phyloP scores from a whole-genome alignment of 2,113 vertebrate genomes.

The Toxotes jaculatrix region DNA sequence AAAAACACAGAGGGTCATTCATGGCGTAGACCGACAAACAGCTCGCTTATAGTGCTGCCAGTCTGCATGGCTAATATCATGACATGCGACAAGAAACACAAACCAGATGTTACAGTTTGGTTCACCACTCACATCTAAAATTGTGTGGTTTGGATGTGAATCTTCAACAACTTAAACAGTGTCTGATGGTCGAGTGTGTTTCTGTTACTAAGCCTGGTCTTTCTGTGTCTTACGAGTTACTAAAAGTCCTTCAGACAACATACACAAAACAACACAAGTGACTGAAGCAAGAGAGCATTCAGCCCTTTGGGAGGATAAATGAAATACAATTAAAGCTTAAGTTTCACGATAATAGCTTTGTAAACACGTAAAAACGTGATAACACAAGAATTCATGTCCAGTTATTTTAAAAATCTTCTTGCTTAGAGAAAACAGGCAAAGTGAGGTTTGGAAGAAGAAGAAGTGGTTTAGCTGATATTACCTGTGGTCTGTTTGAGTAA shows the following conservation, averaged over 20 bases:
- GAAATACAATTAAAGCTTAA: background rate
- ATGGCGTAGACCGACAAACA: slow-evolving; percentile 20
- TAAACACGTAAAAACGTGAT: too few relatives aligned
- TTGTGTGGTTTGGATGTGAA: slow-evolving; percentile 44
- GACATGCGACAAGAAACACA: slow-evolving; percentile 21
- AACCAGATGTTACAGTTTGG: slow-evolving; percentile 52
- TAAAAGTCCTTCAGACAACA: too few relatives aligned
- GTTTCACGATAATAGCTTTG: too few relatives aligned
- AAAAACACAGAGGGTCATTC: background rate
- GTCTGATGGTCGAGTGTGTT: background rate
- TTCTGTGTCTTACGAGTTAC: background rate
- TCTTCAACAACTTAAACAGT: slow-evolving; percentile 5
- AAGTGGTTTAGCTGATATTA: slow-evolving; percentile 58
- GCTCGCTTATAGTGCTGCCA: slow-evolving; percentile 1
- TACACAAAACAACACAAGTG: background rate
- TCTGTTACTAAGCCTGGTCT: background rate
- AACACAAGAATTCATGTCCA: background rate
- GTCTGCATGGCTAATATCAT: slow-evolving; percentile 29
- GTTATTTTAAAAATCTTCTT: background rate
- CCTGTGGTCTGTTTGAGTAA: slow-evolving; percentile 99
- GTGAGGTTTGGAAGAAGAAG: background rate
- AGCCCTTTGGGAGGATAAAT: background rate
- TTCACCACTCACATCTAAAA: slow-evolving; percentile 41
- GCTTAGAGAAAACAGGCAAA: background rate
- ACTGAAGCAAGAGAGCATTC: background rate